Evolutionary conservation across 2,113 vertebrate genomes (phyloP).

Genomic region (Piaya cayana): DNA sequence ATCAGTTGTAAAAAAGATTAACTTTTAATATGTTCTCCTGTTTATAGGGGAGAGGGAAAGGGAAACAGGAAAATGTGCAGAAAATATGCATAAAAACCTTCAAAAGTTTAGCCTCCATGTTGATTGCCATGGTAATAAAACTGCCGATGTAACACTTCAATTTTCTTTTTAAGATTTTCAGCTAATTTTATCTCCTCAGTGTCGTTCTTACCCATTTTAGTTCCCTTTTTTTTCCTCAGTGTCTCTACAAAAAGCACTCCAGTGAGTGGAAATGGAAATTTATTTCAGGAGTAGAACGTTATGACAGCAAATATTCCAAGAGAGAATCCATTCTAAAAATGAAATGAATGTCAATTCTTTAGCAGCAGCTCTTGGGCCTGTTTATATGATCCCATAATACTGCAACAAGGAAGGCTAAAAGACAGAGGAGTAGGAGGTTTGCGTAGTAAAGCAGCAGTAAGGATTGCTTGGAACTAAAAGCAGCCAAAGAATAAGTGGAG

Average conservation of each 20-base stretch:
- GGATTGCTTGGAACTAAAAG: background rate
- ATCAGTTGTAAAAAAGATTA: background rate
- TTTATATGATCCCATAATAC: background rate
- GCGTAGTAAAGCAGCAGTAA: conserved; percentile 4
- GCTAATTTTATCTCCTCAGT: background rate
- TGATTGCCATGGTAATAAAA: conserved; percentile 35
- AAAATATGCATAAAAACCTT: background rate
- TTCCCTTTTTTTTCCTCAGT: background rate
- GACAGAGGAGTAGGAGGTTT: background rate
- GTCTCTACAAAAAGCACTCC: background rate
- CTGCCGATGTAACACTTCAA: background rate
- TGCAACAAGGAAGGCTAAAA: conserved; percentile 7
- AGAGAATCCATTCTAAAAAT: conserved; percentile 30
- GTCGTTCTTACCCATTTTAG: background rate
- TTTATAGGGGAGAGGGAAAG: accelerated
- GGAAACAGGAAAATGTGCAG: background rate
- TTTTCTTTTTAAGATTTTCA: background rate
- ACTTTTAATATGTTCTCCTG: background rate
- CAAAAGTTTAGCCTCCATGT: background rate
- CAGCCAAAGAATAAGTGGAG: background rate
- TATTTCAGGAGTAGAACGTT: background rate
- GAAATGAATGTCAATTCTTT: conserved; percentile 41
- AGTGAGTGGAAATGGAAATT: conserved; percentile 6
- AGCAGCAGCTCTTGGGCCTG: background rate
- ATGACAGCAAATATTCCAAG: background rate